Base-by-base conservation (phyloP, 2,888 invertebrate species). In the Amphipoea oculea region DNA sequence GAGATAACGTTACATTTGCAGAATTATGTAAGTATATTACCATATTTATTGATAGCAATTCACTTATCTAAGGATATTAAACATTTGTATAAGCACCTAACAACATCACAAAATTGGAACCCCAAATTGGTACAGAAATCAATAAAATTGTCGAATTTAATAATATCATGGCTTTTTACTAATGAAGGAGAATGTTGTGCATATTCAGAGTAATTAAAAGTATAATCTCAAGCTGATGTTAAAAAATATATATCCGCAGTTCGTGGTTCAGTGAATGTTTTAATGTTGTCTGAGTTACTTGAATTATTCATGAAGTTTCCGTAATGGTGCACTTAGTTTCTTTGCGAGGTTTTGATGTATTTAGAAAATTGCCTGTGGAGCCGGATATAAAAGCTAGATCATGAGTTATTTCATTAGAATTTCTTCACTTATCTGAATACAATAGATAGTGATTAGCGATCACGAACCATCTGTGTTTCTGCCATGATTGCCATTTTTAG, bases 1-100 rank as follows among this genome's bases (percentile, higher is more conserved):
- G 75, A 86, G 88, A 86, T 91, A 89, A 89, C 87, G 90, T 91
- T 91, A 91, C 84, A 78, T 66, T 86, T 82, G 74, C 91, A n/a
- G 73, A 78, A 84, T 90, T 90, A 90, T 88, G 82, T 88, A 90
- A 91, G 82, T 76, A 80, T 86, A 84, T 85, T 86, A 81, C 72
- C 63, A 67, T 79, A 78, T 72, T 75, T 71, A 71, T 76, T 72
- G 42, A 67, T 40, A 63, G 74, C 66, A 48, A 68, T 42, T 12
- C 36, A 71, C 73, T 23, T 60, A 68, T 29, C 74, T 63, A 63
- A 57, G 1, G 63, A 70, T 74, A 48, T 71, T 68, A 14, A 23
- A 23, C 60, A 54, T 51, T 62, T 54, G 23, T 36, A 48, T 72
- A 63, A 23, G 4, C 29, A 85, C 71, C 63, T 77, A 81, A 83